These are phyloP conservation scores for Boulengeromyrus knoepffleri DNA, from an alignment of 2,113 vertebrate genomes.

Conservation along the genomic window DNA sequence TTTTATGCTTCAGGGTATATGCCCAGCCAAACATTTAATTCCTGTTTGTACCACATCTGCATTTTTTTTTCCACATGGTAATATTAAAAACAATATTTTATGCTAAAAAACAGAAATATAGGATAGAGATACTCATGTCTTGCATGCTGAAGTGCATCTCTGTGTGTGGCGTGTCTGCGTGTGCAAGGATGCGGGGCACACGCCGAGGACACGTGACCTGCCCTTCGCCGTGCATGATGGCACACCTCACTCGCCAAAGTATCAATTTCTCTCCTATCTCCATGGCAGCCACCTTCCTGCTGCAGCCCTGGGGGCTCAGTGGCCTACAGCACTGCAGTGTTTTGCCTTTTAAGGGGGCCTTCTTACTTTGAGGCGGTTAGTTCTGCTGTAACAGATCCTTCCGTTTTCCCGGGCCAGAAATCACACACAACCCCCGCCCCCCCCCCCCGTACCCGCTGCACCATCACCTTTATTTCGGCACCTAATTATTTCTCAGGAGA, in stretches of 20 bases:
- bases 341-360: conserved; percentile 56
- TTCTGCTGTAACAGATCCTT: conserved; percentile 25
- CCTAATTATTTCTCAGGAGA: conserved; percentile 59
- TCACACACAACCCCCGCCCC: conserved; percentile 15
- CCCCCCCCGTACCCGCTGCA: conserved; percentile 36
- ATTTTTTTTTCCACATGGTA: background rate
- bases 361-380: conserved; percentile 45
- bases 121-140: background rate
- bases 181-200: background rate
- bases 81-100: background rate
- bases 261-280: conserved; percentile 64
- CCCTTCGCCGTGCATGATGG: background rate
- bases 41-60: background rate
- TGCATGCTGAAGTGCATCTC: background rate
- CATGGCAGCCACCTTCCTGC: conserved; percentile 65
- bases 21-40: background rate
- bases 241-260: too few relatives aligned
- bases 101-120: background rate
- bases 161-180: background rate
- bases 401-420: background rate
- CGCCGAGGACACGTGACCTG: background rate
- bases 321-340: conserved; percentile 42
- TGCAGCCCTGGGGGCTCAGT: conserved; percentile 39
- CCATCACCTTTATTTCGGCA: conserved; percentile 57
- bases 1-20: background rate